Evolutionary conservation across 2,797 vertebrate species (phyloP).

Genomic region (Cryptoprocta ferox): DNA sequence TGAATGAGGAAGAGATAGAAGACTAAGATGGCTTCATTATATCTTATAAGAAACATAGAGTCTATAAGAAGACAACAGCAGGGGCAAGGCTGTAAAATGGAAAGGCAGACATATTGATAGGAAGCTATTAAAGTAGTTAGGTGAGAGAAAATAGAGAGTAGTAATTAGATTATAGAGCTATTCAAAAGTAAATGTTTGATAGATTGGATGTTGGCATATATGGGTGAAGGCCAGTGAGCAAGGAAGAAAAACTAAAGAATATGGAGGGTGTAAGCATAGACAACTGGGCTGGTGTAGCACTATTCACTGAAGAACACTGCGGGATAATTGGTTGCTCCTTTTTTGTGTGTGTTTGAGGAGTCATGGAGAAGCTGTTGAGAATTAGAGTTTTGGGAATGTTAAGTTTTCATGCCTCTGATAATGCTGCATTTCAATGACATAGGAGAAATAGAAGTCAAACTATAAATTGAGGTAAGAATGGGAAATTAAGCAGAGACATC

Average conservation of each 20-base stretch:
- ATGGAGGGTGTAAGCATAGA: neutral
- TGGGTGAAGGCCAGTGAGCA: neutral
- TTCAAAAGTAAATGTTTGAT: neutral
- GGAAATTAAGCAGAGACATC: neutral
- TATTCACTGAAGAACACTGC: neutral
- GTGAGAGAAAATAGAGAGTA: neutral
- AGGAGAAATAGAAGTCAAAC: constrained; percentile 21
- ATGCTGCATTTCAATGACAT: neutral
- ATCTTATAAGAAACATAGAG: neutral
- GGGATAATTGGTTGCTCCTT: neutral
- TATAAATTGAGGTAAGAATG: neutral
- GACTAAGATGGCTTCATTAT: neutral
- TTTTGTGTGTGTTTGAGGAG: neutral
- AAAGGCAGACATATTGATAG: neutral
- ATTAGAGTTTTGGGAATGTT: constrained; percentile 11
- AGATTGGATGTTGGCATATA: neutral
- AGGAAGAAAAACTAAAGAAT: neutral
- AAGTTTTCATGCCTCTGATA: neutral
- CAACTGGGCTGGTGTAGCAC: neutral
- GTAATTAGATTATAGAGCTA: neutral
- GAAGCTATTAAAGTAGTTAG: neutral
- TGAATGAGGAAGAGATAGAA: neutral
- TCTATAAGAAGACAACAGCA: neutral
- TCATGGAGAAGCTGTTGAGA: neutral
- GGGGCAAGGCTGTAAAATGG: neutral